Percentiles rank a stretch among this genome's conserved stretches.
Evolutionary conservation across 1,140 invertebrate genomes (phyloP).

Genomic region (Asobara japonica): DNA sequence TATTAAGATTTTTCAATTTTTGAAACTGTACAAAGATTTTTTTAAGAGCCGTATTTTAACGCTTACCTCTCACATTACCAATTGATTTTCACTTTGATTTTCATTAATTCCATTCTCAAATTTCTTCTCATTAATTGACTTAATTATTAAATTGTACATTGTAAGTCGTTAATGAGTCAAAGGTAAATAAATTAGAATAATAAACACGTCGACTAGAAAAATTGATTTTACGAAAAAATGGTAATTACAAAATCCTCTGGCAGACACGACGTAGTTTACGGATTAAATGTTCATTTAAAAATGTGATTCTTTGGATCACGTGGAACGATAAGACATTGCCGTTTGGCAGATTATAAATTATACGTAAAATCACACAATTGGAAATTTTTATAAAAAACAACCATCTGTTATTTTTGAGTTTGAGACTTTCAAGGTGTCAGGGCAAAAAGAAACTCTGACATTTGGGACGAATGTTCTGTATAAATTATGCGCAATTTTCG

Average conservation of each 20-base stretch:
- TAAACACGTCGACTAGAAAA: conserved; percentile 16
- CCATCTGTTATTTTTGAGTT: background rate
- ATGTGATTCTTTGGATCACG: background rate
- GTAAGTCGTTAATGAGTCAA: background rate
- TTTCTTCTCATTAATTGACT: conserved; percentile 5
- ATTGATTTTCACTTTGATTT: background rate
- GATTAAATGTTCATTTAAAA: background rate
- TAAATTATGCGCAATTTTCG: too few species aligned
- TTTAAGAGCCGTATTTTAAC: background rate
- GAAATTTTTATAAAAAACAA: background rate
- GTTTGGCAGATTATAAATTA: too few species aligned
- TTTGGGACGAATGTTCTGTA: too few species aligned
- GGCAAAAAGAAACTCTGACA: too few species aligned
- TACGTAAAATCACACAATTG: background rate
- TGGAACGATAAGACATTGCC: background rate
- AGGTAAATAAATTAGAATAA: conserved; percentile 1
- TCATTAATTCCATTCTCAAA: background rate
- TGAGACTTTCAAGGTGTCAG: too few species aligned
- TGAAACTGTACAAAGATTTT: too few species aligned
- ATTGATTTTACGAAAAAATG: background rate
- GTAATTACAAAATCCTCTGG: conserved; percentile 1
- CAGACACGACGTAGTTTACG: background rate
- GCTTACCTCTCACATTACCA: background rate
- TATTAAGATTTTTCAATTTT: too few species aligned
- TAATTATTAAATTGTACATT: background rate